phyloP scores from a whole-genome alignment of 2,113 vertebrate genomes.

The Pteruthius melanotis region DNA sequence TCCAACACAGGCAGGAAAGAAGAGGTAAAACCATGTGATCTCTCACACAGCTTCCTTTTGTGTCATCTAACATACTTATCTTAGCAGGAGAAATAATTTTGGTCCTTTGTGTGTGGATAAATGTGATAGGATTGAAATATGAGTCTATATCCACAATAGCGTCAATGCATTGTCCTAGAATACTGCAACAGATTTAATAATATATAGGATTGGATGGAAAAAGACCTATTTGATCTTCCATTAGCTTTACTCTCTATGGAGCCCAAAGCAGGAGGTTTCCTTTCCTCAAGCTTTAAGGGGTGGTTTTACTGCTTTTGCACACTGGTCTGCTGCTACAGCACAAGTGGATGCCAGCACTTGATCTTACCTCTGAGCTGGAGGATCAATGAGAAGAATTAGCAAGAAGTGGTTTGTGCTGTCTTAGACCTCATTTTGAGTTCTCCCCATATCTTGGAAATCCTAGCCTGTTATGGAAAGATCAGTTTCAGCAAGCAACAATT shows the following conservation, averaged over 20 bases:
- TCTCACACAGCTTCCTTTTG: not conserved
- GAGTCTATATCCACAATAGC: not conserved
- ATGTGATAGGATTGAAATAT: not conserved
- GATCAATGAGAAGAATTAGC: not conserved
- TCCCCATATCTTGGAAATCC: not conserved
- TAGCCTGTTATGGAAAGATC: not conserved
- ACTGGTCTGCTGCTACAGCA: not conserved
- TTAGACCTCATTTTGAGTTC: not conserved
- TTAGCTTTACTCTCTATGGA: not conserved
- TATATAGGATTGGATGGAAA: not conserved
- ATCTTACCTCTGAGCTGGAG: not conserved
- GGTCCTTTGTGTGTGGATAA: not conserved
- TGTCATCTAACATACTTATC: not conserved
- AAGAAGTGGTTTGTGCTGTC: not conserved
- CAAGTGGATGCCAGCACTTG: not conserved
- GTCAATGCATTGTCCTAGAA: not conserved
- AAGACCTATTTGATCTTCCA: not conserved
- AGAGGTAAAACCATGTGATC: not conserved
- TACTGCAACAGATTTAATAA: not conserved
- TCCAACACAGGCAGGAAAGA: not conserved
- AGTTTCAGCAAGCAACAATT: not conserved
- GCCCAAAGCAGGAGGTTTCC: not conserved
- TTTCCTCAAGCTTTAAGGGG: not conserved
- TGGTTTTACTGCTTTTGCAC: not conserved
- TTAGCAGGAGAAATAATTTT: not conserved